phyloP scores from a whole-genome alignment of 2,113 vertebrate species.

The Esox niger region DNA sequence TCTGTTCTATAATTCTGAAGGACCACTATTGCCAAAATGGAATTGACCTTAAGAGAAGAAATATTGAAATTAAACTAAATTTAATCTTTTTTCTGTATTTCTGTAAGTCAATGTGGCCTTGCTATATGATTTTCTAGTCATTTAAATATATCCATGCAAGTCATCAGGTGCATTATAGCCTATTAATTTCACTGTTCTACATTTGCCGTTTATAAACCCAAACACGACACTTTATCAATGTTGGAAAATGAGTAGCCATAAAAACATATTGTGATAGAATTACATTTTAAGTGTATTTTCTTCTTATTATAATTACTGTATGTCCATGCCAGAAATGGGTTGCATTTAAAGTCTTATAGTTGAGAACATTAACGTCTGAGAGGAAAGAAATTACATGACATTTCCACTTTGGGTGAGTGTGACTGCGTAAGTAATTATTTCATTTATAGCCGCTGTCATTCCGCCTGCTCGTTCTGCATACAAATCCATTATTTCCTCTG shows the following conservation, averaged over 20 bases:
- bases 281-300: slow-evolving; percentile 58
- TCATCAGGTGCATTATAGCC: not conserved
- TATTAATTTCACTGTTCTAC: not conserved
- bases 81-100: not conserved
- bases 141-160: not conserved
- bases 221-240: slow-evolving; percentile 8
- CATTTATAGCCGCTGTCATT: slow-evolving; percentile 62
- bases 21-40: too few species aligned
- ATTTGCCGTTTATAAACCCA: not conserved
- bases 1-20: too few species aligned
- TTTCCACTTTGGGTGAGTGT: slow-evolving; percentile 60
- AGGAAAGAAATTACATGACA: slow-evolving; percentile 60
- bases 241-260: slow-evolving; percentile 31
- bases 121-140: not conserved
- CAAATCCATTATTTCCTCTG: slow-evolving; percentile 66
- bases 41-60: too few species aligned
- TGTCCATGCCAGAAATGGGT: slow-evolving; percentile 49
- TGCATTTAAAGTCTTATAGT: slow-evolving; percentile 43
- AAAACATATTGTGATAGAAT: slow-evolving; percentile 34
- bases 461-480: slow-evolving; percentile 46
- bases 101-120: not conserved
- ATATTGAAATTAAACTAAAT: too few species aligned
- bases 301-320: slow-evolving; percentile 59
- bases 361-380: slow-evolving; percentile 47
- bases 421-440: slow-evolving; percentile 47